Evolutionary conservation across 2,113 vertebrate species (phyloP).

Genomic region (Galeopterus variegatus): DNA sequence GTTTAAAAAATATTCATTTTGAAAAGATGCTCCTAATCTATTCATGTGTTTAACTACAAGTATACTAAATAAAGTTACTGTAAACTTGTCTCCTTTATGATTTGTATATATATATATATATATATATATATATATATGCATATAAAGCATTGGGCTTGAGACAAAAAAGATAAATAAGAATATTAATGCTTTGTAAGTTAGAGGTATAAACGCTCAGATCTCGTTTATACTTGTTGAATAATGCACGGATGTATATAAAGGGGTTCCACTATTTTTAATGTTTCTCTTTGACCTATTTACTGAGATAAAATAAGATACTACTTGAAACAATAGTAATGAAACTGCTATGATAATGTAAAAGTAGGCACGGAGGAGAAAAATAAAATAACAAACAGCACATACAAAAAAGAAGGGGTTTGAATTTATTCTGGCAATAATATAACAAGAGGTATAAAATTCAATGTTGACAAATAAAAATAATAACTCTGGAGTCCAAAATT

Average conservation of each 20-base stretch:
- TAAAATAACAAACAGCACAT: not conserved
- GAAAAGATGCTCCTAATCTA: not conserved
- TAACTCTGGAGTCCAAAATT: slow-evolving; percentile 44
- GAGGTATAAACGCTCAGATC: not conserved
- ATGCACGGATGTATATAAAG: not conserved
- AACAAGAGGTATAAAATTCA: slow-evolving; percentile 10
- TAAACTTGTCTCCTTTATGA: not conserved
- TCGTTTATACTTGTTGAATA: not conserved
- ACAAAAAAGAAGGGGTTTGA: not conserved
- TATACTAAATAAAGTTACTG: not conserved
- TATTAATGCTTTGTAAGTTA: not conserved
- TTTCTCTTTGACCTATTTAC: not conserved
- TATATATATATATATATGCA: not conserved
- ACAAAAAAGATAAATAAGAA: not conserved
- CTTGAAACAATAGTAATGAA: not conserved
- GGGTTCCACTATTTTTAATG: not conserved
- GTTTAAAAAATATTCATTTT: not conserved
- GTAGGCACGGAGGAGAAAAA: not conserved
- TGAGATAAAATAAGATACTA: not conserved
- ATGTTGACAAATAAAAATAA: slow-evolving; percentile 54
- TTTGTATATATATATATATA: not conserved
- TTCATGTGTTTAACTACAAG: not conserved
- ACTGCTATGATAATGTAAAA: not conserved
- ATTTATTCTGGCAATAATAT: not conserved
- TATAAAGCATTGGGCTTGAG: not conserved